Percentiles rank a stretch among this genome's conserved stretches.
These are phyloP conservation scores for Xenops minutus DNA, from an alignment of 2,797 vertebrate species.

Conservation along the genomic window DNA sequence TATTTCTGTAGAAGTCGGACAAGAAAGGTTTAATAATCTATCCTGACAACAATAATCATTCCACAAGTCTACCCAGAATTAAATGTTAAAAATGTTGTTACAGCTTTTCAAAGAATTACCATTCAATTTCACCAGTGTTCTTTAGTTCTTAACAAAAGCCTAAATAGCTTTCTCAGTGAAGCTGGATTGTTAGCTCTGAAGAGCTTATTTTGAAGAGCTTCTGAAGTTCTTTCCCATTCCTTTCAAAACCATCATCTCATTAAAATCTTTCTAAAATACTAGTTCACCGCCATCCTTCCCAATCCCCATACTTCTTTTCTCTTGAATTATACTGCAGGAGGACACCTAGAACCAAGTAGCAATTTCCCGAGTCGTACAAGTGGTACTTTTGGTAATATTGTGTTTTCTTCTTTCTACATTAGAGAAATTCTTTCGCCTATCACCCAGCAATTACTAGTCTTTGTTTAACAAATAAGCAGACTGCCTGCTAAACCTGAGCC, in stretches of 20 bases:
- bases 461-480: not conserved
- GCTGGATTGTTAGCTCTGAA: not conserved
- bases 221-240: not conserved
- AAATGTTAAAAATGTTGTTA: not conserved
- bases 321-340: not conserved
- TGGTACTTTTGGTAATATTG: not conserved
- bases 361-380: not conserved
- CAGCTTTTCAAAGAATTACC: not conserved
- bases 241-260: not conserved
- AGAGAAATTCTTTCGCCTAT: not conserved
- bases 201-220: not conserved
- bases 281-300: not conserved
- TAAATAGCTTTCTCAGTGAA: not conserved
- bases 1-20: not conserved
- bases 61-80: not conserved
- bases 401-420: not conserved
- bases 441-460: not conserved
- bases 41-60: not conserved
- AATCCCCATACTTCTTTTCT: not conserved
- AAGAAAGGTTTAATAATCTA: not conserved
- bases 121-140: not conserved
- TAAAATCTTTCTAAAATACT: not conserved
- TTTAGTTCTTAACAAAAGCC: not conserved
- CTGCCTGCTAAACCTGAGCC: not conserved
- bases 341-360: not conserved